A percentile compares a stretch with the other conserved stretches of the same genome.
phyloP scores from a whole-genome alignment of 2,113 vertebrate species.

The Montifringilla adamsi region DNA sequence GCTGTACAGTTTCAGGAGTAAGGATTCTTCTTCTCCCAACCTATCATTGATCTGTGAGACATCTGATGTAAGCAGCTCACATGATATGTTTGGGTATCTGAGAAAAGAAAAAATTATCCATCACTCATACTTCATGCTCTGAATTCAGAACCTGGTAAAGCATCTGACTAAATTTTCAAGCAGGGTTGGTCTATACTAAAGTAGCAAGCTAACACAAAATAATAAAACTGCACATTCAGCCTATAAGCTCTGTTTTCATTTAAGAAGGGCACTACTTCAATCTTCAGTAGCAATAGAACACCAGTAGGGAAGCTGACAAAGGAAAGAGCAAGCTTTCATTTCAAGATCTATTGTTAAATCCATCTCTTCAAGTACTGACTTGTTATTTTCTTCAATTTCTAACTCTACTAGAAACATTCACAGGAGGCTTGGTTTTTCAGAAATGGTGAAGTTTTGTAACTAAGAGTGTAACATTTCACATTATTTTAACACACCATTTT shows the following conservation, averaged over 20 bases:
- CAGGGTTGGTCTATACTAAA: neutral
- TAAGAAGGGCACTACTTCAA: neutral
- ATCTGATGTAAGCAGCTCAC: constrained; percentile 96
- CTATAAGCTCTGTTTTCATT: neutral
- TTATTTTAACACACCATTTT: neutral
- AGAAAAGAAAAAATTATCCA: neutral
- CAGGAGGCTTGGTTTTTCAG: neutral
- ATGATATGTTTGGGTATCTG: constrained; percentile 98
- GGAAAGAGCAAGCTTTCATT: neutral
- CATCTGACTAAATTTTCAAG: neutral
- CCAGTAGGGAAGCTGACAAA: neutral
- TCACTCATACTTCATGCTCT: neutral
- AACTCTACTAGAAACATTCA: neutral
- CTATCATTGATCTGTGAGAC: constrained; percentile 95
- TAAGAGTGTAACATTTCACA: neutral
- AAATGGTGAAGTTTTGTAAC: neutral
- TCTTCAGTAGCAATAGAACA: neutral
- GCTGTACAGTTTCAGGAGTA: constrained; percentile 90
- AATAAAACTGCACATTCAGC: neutral
- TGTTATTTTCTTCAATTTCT: neutral
- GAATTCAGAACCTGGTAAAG: neutral
- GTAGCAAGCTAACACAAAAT: neutral
- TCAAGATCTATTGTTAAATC: neutral
- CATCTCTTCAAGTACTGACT: neutral
- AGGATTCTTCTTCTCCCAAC: constrained; percentile 92